phyloP scores from a whole-genome alignment of 2,113 vertebrate genomes.

The Rhipidura dahli region DNA sequence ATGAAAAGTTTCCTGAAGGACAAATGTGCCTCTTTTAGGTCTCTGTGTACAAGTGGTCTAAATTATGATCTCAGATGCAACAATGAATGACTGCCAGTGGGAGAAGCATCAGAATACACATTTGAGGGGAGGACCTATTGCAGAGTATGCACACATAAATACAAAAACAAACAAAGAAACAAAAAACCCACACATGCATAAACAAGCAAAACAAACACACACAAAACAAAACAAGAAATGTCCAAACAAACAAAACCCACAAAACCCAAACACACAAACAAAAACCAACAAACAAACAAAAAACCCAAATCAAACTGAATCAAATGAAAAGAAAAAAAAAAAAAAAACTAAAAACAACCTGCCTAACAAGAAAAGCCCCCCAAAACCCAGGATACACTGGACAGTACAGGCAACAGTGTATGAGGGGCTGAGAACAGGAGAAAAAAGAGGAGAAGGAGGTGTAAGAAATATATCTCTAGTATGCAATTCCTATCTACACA shows the following conservation, averaged over 20 bases:
- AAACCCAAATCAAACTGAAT: background rate
- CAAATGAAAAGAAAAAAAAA: background rate
- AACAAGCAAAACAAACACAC: background rate
- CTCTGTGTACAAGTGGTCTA: background rate
- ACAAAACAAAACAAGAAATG: background rate
- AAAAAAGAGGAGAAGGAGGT: background rate
- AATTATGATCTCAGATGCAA: background rate
- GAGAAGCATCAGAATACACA: background rate
- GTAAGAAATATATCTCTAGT: background rate
- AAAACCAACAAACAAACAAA: background rate
- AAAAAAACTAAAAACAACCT: no score
- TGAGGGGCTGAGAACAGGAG: background rate
- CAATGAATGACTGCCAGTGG: background rate
- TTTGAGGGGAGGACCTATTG: background rate
- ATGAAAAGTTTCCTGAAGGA: slow-evolving; percentile 27
- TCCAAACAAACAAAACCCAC: background rate
- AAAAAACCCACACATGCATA: background rate
- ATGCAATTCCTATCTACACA: background rate
- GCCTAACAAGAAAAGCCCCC: background rate
- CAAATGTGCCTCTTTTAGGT: background rate
- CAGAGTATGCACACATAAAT: background rate
- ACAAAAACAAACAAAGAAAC: background rate
- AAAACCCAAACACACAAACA: background rate
- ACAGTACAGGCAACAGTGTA: background rate
- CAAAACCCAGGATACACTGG: background rate